Evolutionary conservation across 1,140 invertebrate genomes (phyloP), one percentile per base, ranked within the genome.

Genomic region (Papilio polyxenes): DNA sequence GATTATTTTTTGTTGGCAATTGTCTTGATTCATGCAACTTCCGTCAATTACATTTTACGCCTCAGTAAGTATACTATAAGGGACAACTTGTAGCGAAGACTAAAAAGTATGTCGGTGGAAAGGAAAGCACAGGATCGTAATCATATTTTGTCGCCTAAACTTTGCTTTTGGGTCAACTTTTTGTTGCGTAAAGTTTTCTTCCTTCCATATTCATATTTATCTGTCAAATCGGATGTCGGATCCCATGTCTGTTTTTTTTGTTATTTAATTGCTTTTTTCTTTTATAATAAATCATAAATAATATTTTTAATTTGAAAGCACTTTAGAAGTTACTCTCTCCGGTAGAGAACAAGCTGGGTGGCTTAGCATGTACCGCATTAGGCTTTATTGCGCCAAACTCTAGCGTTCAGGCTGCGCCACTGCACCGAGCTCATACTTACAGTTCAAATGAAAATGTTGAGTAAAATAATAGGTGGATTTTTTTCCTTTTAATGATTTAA

Each of bases 41-140:
- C 74, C 62, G 59, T 72, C 83, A 89, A 87, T 90, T 87, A 87
- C 81, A 89, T 90, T 90, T 88, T 87, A 85, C 79, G 82, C 86
- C 86, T 83, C 83, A 82, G 83, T 80, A 82, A 90, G 84, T 85
- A 86, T 85, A 87, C 79, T 83, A 44, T 80, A 84, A 81, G 84
- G 85, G 85, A 86, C 86, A 84, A 88, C 79, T 87, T 83, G 84
- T 75, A 81, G 31, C 77, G 76, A 62, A 78, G 77, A 81, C 82
- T 83, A 40, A 76, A 62, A 9, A 49, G 51, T 75, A 78, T 83
- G 13, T 53, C 13, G 51, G 15, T 6, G 5, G 62, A 51, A 80
- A 48, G 83, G 74, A 56, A 80, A 81, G 51, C 48, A n/a, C 51
- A 15, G 59, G 74, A 65, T 44, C 49, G 78, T 83, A 83, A 83